phyloP scores from a whole-genome alignment of 2,888 invertebrate species.

The Caenorhabditis afra region DNA sequence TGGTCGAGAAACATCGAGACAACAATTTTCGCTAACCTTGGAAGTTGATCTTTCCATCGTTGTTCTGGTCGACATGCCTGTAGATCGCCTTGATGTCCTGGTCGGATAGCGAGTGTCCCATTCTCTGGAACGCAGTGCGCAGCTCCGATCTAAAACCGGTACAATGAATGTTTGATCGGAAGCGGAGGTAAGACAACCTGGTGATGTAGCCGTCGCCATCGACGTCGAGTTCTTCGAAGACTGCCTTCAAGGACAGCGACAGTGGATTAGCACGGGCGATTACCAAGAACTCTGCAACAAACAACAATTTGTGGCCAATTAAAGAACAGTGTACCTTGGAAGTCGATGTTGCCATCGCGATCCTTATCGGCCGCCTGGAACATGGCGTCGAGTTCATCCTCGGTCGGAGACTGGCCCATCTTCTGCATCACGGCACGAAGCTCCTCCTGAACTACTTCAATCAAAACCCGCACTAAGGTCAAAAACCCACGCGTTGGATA shows the following conservation, averaged over 20 bases:
- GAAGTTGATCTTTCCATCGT: slow-evolving; percentile 80
- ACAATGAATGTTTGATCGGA: not conserved
- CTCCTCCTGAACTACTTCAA: slow-evolving; percentile 71
- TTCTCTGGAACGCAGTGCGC: slow-evolving; percentile 81
- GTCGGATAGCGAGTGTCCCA: slow-evolving; percentile 81
- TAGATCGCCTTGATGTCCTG: slow-evolving; percentile 81
- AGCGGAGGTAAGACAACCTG: slow-evolving; percentile 47
- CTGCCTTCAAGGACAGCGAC: slow-evolving; percentile 78
- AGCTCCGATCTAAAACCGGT: slow-evolving; percentile 74
- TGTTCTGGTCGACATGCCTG: slow-evolving; percentile 82
- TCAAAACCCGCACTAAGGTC: not conserved
- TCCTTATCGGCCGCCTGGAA: slow-evolving; percentile 80
- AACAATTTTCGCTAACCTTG: slow-evolving; percentile 63
- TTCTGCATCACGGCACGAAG: slow-evolving; percentile 79
- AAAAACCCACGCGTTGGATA: slow-evolving; percentile 72
- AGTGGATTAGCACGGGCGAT: slow-evolving; percentile 80
- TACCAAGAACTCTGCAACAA: slow-evolving; percentile 75
- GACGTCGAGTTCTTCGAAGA: slow-evolving; percentile 80
- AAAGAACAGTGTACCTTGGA: slow-evolving; percentile 67
- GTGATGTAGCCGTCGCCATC: slow-evolving; percentile 80
- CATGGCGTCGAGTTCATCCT: slow-evolving; percentile 80
- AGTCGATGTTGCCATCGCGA: slow-evolving; percentile 79
- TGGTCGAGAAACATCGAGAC: not conserved
- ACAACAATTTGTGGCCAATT: no score
- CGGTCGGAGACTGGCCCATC: slow-evolving; percentile 80